These are phyloP conservation scores for Indri indri DNA, from an alignment of 2,113 vertebrate genomes.

Conservation along the genomic window DNA sequence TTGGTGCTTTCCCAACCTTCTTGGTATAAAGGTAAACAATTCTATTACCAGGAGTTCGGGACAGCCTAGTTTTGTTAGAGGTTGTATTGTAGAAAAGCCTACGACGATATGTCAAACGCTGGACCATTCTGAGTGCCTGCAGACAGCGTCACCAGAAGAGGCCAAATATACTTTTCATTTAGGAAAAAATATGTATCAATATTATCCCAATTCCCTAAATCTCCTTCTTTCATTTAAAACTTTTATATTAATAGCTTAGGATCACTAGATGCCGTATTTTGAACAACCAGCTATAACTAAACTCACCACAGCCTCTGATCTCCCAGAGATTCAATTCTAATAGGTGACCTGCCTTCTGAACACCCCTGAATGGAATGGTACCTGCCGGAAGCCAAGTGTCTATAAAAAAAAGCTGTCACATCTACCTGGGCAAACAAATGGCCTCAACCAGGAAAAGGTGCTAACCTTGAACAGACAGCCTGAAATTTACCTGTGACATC, in stretches of 20 bases:
- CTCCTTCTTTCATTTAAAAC: not conserved
- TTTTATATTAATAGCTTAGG: not conserved
- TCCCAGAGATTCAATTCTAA: not conserved
- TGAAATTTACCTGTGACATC: rapidly evolving
- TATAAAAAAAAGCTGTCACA: rapidly evolving
- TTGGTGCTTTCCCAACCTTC: no score
- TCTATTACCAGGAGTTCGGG: no score
- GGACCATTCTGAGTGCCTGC: no score
- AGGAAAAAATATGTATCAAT: not conserved
- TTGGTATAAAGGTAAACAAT: no score
- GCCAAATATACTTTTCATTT: not conserved
- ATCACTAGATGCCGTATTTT: rapidly evolving
- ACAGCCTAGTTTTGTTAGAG: no score
- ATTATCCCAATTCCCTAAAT: not conserved
- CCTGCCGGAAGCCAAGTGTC: not conserved
- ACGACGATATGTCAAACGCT: no score
- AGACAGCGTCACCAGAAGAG: no score
- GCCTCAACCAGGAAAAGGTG: not conserved
- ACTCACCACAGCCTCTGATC: not conserved
- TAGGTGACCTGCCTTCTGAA: not conserved
- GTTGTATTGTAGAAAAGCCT: no score
- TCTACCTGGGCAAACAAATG: not conserved
- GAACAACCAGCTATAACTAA: not conserved
- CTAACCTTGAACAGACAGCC: not conserved
- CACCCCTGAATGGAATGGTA: rapidly evolving